These are phyloP conservation scores for Coptodon bakossiorum DNA, from an alignment of 2,113 vertebrate genomes.

Conservation along the genomic window DNA sequence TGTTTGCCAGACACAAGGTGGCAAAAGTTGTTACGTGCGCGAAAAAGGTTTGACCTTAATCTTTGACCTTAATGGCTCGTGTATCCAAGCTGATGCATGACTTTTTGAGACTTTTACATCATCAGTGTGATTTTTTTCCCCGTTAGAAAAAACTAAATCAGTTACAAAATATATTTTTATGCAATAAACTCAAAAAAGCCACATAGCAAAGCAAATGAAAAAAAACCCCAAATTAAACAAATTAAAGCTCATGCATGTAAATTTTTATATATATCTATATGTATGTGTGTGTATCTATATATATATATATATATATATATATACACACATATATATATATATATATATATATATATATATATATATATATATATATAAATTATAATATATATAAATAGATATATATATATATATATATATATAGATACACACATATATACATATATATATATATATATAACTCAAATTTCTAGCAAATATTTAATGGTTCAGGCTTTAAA, in stretches of 20 bases:
- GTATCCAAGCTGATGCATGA: neutral
- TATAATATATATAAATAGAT: too few species aligned
- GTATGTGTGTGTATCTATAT: fast-evolving
- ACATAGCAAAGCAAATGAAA: neutral
- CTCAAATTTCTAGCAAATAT: neutral
- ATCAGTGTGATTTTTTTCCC: neutral
- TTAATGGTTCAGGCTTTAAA: neutral
- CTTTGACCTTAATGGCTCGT: neutral
- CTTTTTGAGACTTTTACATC: neutral
- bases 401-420: neutral
- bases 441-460: neutral
- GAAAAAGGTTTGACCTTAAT: neutral
- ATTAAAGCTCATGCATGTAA: neutral
- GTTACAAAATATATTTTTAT: neutral
- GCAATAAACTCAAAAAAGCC: neutral
- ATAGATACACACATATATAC: fast-evolving
- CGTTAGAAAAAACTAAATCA: neutral
- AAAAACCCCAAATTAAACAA: neutral
- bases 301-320: too few species aligned
- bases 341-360: too few species aligned
- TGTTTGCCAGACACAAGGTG: neutral
- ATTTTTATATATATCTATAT: neutral
- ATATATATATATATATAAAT: too few species aligned
- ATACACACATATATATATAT: too few species aligned
- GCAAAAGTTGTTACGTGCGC: neutral